Evolutionary conservation across 2,888 invertebrate species (phyloP), one percentile per base, ranked within the genome.

Genomic region (Scaptomyza caliginosa): DNA sequence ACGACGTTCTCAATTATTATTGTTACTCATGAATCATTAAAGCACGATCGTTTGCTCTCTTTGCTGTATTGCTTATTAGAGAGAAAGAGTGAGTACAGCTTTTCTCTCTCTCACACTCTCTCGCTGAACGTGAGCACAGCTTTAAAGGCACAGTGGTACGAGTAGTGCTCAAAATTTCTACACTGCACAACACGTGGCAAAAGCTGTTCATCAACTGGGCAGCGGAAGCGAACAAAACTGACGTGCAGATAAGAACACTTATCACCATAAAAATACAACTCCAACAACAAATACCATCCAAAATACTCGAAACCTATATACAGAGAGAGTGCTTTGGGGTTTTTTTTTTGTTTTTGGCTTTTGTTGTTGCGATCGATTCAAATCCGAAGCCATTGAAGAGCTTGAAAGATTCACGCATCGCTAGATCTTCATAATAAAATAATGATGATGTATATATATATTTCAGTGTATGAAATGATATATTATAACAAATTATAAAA

Each of bases 181-280:
- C 17, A 50, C 26, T 40, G 38, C 6, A 23, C 6, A 66, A 28
- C 45, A 67, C 67, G 67, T 67, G 67, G 67, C 67, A 67, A 48
- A 67, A 21, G 7, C 39, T 46, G 59, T 24, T 46, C 38, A 58
- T 39, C 46, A 57, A 51, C 26, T 59, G 42, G 28, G 4, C 52
- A 60, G 30, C 67, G 67, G 67, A 67, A 67, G 59, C 32, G 48
- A 32, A 19, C 19, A 11, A 2, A 43, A 28, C 42, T 67, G 57
- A 67, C 68, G 36, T 45, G 10, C 46, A 63, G 71, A 71, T 73
- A 71, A 71, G 71, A 71, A 42, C 45, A 71, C 39, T 60, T 66
- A 54, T 70, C 50, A 40, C 36, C 64, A 57, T 46, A 52, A 36
- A 30, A 30, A 28, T 51, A 40, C 50, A 45, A 49, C n/a, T n/a